Conservation (phyloP, 2,888 invertebrate species). For the Dione vanillae region DNA sequence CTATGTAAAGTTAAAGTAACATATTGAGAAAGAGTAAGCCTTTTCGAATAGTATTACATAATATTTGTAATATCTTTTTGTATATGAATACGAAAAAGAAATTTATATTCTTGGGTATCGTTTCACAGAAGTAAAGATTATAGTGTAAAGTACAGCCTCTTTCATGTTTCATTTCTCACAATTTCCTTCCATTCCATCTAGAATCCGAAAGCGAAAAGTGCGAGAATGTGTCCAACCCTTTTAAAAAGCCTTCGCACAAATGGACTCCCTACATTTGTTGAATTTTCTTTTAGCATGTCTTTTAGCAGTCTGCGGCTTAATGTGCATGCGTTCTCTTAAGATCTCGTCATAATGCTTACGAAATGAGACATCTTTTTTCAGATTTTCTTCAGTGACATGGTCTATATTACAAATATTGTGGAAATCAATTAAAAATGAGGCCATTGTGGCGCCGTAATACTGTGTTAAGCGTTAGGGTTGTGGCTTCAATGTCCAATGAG, state of each 20-base stretch:
- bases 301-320: conserved; percentile 21
- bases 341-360: neutral
- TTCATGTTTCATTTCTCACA: neutral
- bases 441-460: too few species aligned
- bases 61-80: too few species aligned
- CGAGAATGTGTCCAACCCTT: conserved; percentile 33
- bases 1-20: too few species aligned
- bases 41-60: too few species aligned
- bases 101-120: too few species aligned
- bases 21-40: too few species aligned
- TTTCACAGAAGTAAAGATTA: neutral
- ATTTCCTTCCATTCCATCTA: conserved; percentile 33
- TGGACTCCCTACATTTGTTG: conserved; percentile 38
- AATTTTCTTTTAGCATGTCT: conserved; percentile 32
- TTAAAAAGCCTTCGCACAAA: conserved; percentile 35
- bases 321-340: conserved; percentile 17
- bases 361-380: neutral
- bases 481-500: too few species aligned
- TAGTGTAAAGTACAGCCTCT: too few species aligned
- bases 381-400: neutral
- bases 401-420: neutral
- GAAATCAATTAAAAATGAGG: too few species aligned
- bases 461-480: too few species aligned
- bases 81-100: too few species aligned
- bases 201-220: conserved; percentile 27